Conservation (phyloP, 2,797 vertebrate genomes). For the Netta rufina region DNA sequence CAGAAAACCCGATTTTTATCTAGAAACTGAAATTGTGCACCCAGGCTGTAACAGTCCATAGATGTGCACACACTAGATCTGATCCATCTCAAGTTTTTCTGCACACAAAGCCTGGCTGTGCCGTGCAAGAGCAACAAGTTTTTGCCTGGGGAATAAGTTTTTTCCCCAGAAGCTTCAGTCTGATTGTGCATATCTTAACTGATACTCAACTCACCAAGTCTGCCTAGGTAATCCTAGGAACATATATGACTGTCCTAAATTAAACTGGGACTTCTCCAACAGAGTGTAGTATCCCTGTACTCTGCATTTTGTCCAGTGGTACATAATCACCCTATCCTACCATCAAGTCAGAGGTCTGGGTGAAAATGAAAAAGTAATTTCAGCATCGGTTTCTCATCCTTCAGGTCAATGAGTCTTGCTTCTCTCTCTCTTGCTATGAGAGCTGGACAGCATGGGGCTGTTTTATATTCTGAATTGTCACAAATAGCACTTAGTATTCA, state of each 20-base stretch:
- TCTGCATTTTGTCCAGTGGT: background rate
- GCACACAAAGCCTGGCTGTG: background rate
- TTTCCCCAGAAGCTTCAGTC: background rate
- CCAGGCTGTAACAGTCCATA: background rate
- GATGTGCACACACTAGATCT: background rate
- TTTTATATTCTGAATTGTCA: conserved; percentile 31
- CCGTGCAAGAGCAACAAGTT: fast-evolving
- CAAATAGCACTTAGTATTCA: conserved; percentile 26
- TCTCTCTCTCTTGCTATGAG: background rate
- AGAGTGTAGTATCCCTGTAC: background rate
- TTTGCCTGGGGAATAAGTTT: background rate
- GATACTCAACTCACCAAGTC: background rate
- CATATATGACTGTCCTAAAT: background rate
- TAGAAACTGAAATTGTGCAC: background rate
- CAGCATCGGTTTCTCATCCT: background rate
- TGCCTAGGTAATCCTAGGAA: background rate
- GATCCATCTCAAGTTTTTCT: background rate
- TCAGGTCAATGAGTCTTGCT: background rate
- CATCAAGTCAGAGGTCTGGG: background rate
- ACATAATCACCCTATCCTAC: background rate
- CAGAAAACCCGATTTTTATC: background rate
- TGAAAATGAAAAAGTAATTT: background rate
- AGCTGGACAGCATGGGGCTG: background rate
- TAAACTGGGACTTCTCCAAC: background rate
- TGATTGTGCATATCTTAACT: background rate